Base-by-base conservation (phyloP, 2,797 vertebrate genomes). In the Sciurus vulgaris region DNA sequence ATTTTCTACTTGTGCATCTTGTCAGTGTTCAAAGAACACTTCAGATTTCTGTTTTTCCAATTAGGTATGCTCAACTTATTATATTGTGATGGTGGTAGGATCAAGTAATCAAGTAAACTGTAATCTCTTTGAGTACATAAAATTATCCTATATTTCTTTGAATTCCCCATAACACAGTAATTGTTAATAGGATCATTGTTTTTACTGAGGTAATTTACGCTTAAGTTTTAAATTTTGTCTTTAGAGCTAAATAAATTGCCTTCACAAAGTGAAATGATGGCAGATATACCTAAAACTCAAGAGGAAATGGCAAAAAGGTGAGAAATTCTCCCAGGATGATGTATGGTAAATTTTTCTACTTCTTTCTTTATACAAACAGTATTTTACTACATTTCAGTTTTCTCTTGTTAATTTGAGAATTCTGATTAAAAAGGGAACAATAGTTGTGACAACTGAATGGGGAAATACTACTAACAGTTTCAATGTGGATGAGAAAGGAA, bases 231-330 rank as follows among this genome's bases (percentile, higher is more conserved):
- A n/a, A n/a, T n/a, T n/a, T n/a, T n/a, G n/a, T 65, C 67, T 96
- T 70, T 92, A 99, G 99, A 99, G 15, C 91, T 98, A 77, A 96
- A 91, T 7, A 77, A 85, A 28, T 96, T 99, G 61, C 99, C 99
- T 4, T 87, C 98, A 1, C 79, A 24, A 63, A 94, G 96, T 0
- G 91, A 96, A 91, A 99, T 99, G 99, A 94, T 98, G 54, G 93
- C n/a, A n/a, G n/a, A n/a, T n/a, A n/a, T n/a, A n/a, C n/a, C n/a
- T n/a, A n/a, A n/a, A n/a, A n/a, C n/a, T n/a, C n/a, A n/a, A n/a
- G n/a, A n/a, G n/a, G n/a, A n/a, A n/a, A n/a, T n/a, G n/a, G n/a
- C n/a, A n/a, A n/a, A n/a, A n/a, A n/a, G n/a, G n/a, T n/a, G n/a
- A n/a, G n/a, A n/a, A n/a, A n/a, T n/a, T n/a, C n/a, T n/a, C n/a